Evolutionary conservation across 2,888 invertebrate genomes (phyloP), one percentile per base, ranked within the genome.

Genomic region (Melangyna quadrimaculata): DNA sequence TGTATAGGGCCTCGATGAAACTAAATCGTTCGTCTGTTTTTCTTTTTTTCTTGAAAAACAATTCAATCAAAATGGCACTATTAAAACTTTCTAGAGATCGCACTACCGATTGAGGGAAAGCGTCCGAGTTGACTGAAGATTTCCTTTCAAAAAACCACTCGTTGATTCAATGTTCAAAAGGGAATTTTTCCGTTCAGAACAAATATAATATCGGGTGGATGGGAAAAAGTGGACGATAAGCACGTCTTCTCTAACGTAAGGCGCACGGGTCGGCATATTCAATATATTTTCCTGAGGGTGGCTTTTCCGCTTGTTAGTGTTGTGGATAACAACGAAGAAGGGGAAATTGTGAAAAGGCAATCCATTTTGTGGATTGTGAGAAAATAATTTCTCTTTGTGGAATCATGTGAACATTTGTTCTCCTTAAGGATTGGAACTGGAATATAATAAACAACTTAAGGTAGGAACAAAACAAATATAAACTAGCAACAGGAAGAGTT

Each of bases 51-150:
- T 27, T 35, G 9, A 51, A 55, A 5, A 65, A 29, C 19, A 71
- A 45, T 71, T 59, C 7, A 17, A 45, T 55, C 10, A 2, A 59
- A 32, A 67, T 61, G 55, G 37, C 72, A 45, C 10, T 22, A 12
- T 27, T 37, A 29, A 27, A 24, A 24, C n/a, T 73, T 63, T 40
- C 1, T 48, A 40, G 70, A 75, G 75, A 77, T 59, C 70, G 48
- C 71, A 82, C 83, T 75, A 84, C 83, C 83, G 83, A 79, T 37
- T 84, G 55, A 75, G 71, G 71, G 79, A 84, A 84, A 84, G 83
- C 79, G 83, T 84, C 83, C 83, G 83, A 65, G 83, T 75, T 84
- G 83, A 84, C 83, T 84, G 75, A 84, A 75, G 83, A 75, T 75
- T 79, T 75, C 71, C 19, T 70, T 45, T 63, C 57, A 74, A 75